Evolutionary conservation across 2,797 vertebrate species (phyloP).

Genomic region (Ciconia nigra): DNA sequence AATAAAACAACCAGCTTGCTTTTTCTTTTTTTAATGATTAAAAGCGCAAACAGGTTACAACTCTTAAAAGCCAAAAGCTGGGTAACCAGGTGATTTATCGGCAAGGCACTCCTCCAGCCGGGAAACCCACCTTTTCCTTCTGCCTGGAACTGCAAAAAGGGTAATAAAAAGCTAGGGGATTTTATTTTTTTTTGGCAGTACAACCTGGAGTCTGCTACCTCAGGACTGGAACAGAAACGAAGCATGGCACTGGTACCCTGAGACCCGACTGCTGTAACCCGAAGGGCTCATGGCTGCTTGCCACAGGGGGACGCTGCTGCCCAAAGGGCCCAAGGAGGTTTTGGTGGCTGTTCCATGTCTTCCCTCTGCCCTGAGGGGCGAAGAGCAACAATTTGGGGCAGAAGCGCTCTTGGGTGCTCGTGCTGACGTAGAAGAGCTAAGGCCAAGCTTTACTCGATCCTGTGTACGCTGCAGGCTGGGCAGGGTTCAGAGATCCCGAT

Average conservation of each 20-base stretch:
- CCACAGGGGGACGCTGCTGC: neutral
- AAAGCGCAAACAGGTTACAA: neutral
- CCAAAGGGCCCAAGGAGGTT: neutral
- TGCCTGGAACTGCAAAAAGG: neutral
- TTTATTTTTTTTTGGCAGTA: neutral
- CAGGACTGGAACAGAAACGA: neutral
- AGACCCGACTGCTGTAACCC: neutral
- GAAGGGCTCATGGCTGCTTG: neutral
- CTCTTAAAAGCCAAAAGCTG: neutral
- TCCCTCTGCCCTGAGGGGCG: neutral
- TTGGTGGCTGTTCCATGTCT: neutral
- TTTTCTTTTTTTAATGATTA: neutral
- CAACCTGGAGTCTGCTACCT: neutral
- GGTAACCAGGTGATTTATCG: neutral
- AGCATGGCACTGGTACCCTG: rapidly evolving
- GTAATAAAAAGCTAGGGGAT: neutral
- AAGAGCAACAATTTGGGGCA: neutral
- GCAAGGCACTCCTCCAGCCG: neutral
- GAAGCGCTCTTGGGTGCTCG: rapidly evolving
- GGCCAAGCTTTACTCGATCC: neutral
- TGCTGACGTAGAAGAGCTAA: neutral
- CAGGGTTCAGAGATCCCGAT: neutral
- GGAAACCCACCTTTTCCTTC: neutral
- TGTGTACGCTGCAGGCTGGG: rapidly evolving
- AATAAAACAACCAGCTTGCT: neutral